Evolutionary conservation across 2,797 vertebrate species (phyloP).

Genomic region (Hypotaenidia philippensis): DNA sequence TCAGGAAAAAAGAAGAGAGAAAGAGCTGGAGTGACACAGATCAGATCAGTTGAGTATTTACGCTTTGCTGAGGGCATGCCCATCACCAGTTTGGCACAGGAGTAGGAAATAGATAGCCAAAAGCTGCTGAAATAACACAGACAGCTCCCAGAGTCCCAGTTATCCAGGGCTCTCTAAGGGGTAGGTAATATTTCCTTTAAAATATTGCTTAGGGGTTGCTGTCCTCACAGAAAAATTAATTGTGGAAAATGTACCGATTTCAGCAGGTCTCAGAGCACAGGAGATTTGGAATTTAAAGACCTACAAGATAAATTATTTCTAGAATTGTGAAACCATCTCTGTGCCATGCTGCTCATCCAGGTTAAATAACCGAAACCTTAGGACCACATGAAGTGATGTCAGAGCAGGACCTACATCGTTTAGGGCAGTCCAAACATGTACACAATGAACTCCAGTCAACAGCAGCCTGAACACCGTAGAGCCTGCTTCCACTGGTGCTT

Average conservation of each 20-base stretch:
- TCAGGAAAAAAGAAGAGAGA: neutral
- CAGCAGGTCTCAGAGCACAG: neutral
- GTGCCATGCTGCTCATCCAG: neutral
- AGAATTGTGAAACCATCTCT: neutral
- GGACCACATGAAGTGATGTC: neutral
- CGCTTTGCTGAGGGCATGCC: neutral
- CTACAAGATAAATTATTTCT: neutral
- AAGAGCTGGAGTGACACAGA: neutral
- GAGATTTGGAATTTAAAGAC: neutral
- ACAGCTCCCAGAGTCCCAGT: neutral
- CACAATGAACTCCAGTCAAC: neutral
- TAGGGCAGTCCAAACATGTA: neutral
- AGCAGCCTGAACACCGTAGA: neutral
- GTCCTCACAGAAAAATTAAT: neutral
- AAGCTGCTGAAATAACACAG: neutral
- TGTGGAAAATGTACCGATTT: neutral
- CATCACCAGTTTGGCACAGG: neutral
- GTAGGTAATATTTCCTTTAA: neutral
- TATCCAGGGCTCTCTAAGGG: neutral
- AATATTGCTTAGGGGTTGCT: neutral
- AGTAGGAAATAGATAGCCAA: neutral
- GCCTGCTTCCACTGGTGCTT: neutral
- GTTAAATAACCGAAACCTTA: neutral
- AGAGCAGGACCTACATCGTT: neutral
- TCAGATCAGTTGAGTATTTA: constrained; percentile 14